A percentile compares a stretch with the other conserved stretches of the same genome.
phyloP scores from a whole-genome alignment of 2,113 vertebrate genomes.

The Aviceda subcristata region DNA sequence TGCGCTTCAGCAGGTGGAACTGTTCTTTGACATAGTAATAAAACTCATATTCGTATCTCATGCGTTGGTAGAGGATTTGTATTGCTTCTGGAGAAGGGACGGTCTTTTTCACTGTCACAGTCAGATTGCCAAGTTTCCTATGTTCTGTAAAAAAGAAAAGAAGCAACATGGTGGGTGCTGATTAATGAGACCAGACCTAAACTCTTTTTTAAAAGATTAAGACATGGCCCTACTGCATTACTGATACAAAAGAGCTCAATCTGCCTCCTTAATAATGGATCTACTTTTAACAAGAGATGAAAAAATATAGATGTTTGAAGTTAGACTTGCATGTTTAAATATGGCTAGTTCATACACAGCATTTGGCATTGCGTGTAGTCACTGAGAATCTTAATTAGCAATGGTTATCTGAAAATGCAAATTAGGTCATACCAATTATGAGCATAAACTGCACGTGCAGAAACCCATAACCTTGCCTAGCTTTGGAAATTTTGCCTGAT shows the following conservation, averaged over 20 bases:
- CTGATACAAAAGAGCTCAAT: not conserved
- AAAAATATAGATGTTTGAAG: not conserved
- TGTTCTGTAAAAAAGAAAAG: slow-evolving; percentile 80
- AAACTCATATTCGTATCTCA: slow-evolving; percentile 96
- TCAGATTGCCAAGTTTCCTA: slow-evolving; percentile 94
- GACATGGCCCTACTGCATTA: not conserved
- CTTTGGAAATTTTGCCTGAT: not conserved
- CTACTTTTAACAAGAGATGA: not conserved
- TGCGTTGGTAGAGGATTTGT: slow-evolving; percentile 92
- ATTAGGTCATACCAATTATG: not conserved
- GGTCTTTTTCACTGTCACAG: slow-evolving; percentile 94
- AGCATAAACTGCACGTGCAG: not conserved
- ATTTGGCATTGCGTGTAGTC: not conserved
- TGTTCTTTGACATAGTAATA: slow-evolving; percentile 96
- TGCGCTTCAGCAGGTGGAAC: slow-evolving; percentile 93
- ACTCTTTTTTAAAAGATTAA: not conserved
- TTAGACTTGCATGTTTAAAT: not conserved
- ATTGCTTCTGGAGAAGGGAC: slow-evolving; percentile 91
- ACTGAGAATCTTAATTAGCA: not conserved
- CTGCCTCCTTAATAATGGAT: not conserved
- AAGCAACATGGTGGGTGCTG: not conserved
- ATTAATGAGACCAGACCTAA: not conserved
- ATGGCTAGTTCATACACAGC: not conserved
- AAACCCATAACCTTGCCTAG: not conserved
- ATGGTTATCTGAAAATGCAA: not conserved